These are phyloP conservation scores for Eidolon dupreanum DNA, from an alignment of 2,797 vertebrate species.

Conservation along the genomic window DNA sequence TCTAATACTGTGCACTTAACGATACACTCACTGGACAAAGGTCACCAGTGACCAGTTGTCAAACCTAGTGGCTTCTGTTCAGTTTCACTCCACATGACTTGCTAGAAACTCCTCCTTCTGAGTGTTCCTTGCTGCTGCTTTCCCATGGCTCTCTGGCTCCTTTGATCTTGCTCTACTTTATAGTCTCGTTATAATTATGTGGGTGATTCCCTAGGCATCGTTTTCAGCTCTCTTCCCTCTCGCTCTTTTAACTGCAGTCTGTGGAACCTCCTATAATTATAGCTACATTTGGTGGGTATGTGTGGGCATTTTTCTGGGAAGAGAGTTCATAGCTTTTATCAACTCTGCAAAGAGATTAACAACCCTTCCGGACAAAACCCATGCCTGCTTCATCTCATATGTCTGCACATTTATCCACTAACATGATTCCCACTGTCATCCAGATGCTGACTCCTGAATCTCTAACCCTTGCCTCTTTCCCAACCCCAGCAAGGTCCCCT, in stretches of 20 bases:
- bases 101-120: background rate
- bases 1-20: background rate
- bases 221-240: background rate
- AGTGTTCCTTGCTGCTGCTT: background rate
- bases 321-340: background rate
- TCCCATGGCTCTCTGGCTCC: background rate
- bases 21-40: background rate
- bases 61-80: background rate
- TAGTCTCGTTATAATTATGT: background rate
- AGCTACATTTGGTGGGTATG: background rate
- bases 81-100: background rate
- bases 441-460: background rate
- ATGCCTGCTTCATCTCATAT: background rate
- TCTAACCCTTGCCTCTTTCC: background rate
- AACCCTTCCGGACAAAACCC: background rate
- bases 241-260: background rate
- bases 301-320: background rate
- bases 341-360: background rate
- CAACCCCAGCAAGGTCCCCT: too few relatives aligned
- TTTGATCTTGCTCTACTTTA: background rate
- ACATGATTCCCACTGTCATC: too few relatives aligned
- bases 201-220: background rate
- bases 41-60: background rate
- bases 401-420: background rate
- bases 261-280: conserved; percentile 10